phyloP scores from a whole-genome alignment of 2,888 invertebrate species.

The Cheilosia vulpina region DNA sequence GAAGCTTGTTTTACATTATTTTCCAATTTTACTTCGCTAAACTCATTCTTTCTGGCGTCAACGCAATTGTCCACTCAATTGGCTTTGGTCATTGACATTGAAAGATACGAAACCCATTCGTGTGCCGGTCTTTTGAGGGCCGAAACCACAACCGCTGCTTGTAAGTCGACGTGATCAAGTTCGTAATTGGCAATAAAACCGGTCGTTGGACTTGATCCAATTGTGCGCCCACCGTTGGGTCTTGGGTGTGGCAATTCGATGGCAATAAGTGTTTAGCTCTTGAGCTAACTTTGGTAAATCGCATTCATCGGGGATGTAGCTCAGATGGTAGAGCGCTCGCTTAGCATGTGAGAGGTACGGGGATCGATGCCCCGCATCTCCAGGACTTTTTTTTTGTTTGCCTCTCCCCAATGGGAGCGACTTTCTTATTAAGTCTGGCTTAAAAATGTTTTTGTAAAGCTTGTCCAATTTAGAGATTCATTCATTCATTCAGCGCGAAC shows the following conservation, averaged over 20 bases:
- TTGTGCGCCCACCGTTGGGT: not conserved
- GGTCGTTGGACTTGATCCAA: constrained; percentile 8
- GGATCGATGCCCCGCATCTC: constrained; percentile 84
- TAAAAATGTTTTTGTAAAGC: not conserved
- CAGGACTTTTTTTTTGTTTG: constrained; percentile 70
- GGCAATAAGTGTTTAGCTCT: not conserved
- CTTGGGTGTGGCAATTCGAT: constrained; percentile 4
- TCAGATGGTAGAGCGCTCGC: constrained; percentile 84
- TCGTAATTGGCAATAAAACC: constrained; percentile 11
- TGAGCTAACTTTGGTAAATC: not conserved
- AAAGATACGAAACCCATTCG: not conserved
- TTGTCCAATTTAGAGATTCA: no score
- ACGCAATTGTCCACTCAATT: not conserved
- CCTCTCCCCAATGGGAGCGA: not conserved
- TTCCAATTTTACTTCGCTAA: not conserved
- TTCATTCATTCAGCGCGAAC: no score
- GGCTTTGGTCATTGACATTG: not conserved
- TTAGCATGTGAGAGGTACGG: constrained; percentile 84
- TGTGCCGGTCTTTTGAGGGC: not conserved
- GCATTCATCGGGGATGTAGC: constrained; percentile 82
- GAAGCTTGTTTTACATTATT: no score
- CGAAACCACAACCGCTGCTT: not conserved
- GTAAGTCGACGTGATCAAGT: constrained; percentile 15
- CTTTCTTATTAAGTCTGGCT: not conserved
- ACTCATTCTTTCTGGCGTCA: not conserved